These are phyloP conservation scores for Rhabdomys dilectus DNA, from an alignment of 2,113 vertebrate species.

Conservation along the genomic window DNA sequence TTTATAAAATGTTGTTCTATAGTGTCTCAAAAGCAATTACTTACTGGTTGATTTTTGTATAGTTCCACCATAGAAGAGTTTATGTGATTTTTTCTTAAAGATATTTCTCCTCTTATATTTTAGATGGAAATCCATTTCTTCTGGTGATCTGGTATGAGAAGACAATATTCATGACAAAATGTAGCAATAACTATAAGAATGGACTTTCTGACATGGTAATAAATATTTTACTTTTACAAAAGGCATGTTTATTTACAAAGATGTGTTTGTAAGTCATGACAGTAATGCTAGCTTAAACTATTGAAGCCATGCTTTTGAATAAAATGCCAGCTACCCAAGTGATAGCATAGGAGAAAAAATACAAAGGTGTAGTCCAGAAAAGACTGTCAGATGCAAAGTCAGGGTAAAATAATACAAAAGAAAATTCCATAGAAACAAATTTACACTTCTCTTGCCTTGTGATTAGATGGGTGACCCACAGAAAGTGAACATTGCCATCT, in stretches of 20 bases:
- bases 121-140: conserved; percentile 72
- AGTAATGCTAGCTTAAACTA: background rate
- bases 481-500: background rate
- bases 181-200: conserved; percentile 34
- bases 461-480: background rate
- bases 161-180: conserved; percentile 49
- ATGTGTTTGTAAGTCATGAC: background rate
- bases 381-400: background rate
- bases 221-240: background rate
- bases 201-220: background rate
- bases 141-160: conserved; percentile 67
- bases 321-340: background rate
- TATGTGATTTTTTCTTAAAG: conserved; percentile 75
- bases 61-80: conserved; percentile 57
- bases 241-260: background rate
- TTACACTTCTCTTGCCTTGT: background rate
- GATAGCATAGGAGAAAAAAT: background rate
- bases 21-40: conserved; percentile 46
- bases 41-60: conserved; percentile 75
- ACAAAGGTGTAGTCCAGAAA: background rate
- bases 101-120: conserved; percentile 77
- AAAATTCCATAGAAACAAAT: background rate
- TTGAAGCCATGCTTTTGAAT: conserved; percentile 14
- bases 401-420: background rate
- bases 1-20: conserved; percentile 23